phyloP scores from a whole-genome alignment of 2,888 invertebrate species.

The Mythimna lalbum region DNA sequence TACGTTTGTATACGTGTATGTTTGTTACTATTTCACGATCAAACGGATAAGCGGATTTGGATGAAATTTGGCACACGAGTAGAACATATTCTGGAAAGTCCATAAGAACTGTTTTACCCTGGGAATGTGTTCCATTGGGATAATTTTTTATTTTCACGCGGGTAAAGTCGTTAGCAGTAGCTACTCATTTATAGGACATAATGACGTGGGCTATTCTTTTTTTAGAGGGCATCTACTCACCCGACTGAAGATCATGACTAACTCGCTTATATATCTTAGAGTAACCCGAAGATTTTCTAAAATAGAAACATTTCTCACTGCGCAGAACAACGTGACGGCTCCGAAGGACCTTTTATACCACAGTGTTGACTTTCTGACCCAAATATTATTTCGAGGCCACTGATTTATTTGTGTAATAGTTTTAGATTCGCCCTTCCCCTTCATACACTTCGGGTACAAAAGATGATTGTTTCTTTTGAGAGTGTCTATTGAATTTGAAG shows the following conservation, averaged over 20 bases:
- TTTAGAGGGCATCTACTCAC: constrained; percentile 20
- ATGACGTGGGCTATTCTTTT: constrained; percentile 21
- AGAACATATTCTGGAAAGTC: too few relatives aligned
- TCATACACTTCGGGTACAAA: constrained; percentile 9
- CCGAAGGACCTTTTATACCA: constrained; percentile 46
- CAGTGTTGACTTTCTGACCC: constrained; percentile 55
- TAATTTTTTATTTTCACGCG: too few relatives aligned
- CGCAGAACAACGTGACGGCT: constrained; percentile 12
- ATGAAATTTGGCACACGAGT: too few relatives aligned
- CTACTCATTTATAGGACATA: background rate
- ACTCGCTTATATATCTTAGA: constrained; percentile 4
- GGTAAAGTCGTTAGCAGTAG: too few relatives aligned
- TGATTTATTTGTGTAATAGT: constrained; percentile 20
- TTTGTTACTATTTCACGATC: too few relatives aligned
- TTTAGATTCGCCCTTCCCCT: constrained; percentile 11
- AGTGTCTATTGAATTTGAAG: constrained; percentile 11
- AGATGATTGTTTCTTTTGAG: constrained; percentile 16
- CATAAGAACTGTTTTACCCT: too few relatives aligned
- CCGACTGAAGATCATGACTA: constrained; percentile 41
- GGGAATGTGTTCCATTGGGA: too few relatives aligned
- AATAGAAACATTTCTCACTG: constrained; percentile 18
- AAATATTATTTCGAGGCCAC: constrained; percentile 11
- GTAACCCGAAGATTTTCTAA: constrained; percentile 12
- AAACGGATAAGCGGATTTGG: too few relatives aligned
- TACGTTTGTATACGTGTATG: too few relatives aligned